A percentile compares a stretch with the other conserved stretches of the same genome.
Evolutionary conservation across 2,113 vertebrate species (phyloP).

Genomic region (Pteropus alecto): DNA sequence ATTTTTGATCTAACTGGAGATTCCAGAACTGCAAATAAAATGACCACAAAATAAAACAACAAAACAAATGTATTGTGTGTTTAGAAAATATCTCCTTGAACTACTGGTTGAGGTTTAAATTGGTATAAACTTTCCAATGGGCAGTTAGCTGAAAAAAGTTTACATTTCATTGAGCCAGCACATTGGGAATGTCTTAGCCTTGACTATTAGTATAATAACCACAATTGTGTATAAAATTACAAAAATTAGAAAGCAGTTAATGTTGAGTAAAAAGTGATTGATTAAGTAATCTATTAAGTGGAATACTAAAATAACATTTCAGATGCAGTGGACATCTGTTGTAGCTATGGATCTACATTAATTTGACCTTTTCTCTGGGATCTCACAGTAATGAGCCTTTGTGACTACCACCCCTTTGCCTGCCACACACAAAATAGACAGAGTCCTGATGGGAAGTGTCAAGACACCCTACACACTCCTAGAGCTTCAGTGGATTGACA

Average conservation of each 20-base stretch:
- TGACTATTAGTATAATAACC: neutral
- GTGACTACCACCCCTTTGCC: neutral
- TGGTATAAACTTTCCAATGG: neutral
- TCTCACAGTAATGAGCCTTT: neutral
- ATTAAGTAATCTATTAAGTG: neutral
- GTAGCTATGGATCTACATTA: neutral
- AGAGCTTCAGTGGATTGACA: neutral
- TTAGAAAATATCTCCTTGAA: neutral
- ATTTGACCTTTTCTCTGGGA: neutral
- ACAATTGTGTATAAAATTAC: neutral
- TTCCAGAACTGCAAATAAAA: neutral
- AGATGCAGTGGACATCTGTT: neutral
- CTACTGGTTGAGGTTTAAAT: neutral
- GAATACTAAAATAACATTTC: neutral
- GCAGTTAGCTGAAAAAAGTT: neutral
- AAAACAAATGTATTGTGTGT: neutral
- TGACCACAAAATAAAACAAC: neutral
- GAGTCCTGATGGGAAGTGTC: neutral
- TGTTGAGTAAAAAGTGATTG: neutral
- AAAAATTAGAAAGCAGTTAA: neutral
- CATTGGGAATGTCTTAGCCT: neutral
- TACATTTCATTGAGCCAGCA: neutral
- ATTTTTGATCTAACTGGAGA: neutral
- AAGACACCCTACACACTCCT: neutral
- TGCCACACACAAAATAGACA: neutral